Conservation (phyloP, 2,797 vertebrate species). For the Catamblyrhynchus diadema region DNA sequence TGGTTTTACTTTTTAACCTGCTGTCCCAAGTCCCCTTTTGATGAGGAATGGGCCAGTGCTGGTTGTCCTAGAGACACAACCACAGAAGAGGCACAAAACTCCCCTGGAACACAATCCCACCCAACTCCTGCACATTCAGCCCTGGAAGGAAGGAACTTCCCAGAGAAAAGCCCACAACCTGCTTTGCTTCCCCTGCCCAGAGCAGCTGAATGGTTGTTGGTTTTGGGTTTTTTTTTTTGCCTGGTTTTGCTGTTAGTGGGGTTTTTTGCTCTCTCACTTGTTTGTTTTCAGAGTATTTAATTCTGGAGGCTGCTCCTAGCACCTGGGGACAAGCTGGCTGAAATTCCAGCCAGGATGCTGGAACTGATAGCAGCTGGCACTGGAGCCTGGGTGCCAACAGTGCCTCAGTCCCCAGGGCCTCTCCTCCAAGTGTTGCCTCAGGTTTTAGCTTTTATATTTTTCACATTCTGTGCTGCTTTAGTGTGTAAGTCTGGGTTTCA, state of each 20-base stretch:
- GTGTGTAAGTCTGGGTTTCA: accelerated
- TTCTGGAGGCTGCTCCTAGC: neutral
- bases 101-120: neutral
- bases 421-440: neutral
- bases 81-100: neutral
- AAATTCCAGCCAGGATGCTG: neutral
- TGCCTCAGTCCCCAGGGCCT: neutral
- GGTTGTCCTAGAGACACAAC: neutral
- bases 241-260: neutral
- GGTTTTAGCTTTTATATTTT: neutral
- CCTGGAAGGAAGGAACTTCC: neutral
- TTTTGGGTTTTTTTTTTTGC: neutral
- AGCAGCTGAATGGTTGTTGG: neutral
- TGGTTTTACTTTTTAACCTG: neutral
- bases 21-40: neutral
- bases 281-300: neutral
- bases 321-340: neutral
- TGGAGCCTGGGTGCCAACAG: neutral
- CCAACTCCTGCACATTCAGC: neutral
- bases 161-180: neutral
- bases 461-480: neutral
- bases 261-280: neutral
- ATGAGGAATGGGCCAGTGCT: neutral
- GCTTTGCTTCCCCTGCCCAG: neutral
- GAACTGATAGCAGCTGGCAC: neutral